These are phyloP conservation scores for Rhinogobius similis DNA, from an alignment of 2,113 vertebrate species.

Conservation along the genomic window DNA sequence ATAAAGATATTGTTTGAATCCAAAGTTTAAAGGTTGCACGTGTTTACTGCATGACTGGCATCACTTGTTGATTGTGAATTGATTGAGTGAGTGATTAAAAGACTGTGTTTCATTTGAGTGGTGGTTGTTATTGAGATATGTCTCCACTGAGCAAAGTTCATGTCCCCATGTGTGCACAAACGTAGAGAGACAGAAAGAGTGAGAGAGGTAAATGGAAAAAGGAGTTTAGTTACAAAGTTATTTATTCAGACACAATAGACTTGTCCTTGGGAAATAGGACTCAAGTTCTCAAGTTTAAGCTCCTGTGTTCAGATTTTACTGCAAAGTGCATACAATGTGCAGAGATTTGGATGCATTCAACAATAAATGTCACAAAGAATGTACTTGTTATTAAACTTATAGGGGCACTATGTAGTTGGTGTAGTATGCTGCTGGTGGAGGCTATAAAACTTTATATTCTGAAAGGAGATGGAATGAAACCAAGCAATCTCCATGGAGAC, in stretches of 20 bases:
- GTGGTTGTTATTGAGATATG: constrained; percentile 39
- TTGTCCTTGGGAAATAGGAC: neutral
- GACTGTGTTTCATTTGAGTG: neutral
- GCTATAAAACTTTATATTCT: too few relatives aligned
- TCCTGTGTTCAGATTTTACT: too few relatives aligned
- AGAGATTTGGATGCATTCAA: too few relatives aligned
- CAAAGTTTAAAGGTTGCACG: constrained; percentile 39
- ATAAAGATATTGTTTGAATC: constrained; percentile 21
- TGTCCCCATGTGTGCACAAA: neutral
- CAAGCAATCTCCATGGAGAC: too few relatives aligned
- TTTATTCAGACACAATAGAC: neutral
- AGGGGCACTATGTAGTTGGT: too few relatives aligned
- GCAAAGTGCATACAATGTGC: too few relatives aligned
- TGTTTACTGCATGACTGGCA: constrained; percentile 29
- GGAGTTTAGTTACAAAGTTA: neutral
- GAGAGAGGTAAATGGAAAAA: neutral
- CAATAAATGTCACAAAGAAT: too few relatives aligned
- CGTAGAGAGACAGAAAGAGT: neutral
- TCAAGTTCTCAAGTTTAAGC: neutral
- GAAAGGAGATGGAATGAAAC: too few relatives aligned
- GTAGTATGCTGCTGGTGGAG: too few relatives aligned
- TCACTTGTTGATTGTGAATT: constrained; percentile 49
- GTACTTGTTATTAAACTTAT: too few relatives aligned
- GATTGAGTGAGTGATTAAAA: constrained; percentile 41
- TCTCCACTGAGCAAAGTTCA: constrained; percentile 36